phyloP scores from a whole-genome alignment of 2,888 invertebrate species.

The Microplitis deprimator region DNA sequence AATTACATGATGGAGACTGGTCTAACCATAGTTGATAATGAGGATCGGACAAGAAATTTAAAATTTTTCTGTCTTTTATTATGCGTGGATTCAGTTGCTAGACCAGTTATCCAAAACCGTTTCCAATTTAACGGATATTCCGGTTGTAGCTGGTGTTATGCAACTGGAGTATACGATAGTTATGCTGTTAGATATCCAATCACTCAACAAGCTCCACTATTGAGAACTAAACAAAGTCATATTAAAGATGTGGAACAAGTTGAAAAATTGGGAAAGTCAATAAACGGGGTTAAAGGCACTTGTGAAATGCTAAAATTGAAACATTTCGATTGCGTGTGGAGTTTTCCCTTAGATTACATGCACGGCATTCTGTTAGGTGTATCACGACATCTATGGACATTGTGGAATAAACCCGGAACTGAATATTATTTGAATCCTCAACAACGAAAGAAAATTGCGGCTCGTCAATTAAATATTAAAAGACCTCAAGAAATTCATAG shows the following conservation, averaged over 20 bases:
- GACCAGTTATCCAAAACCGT: slow-evolving; percentile 34
- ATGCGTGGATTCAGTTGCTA: slow-evolving; percentile 31
- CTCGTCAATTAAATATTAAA: slow-evolving; percentile 30
- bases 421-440: background rate
- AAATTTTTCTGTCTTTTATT: slow-evolving; percentile 32
- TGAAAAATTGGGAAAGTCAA: background rate
- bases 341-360: slow-evolving; percentile 42
- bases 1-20: slow-evolving; percentile 7
- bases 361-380: slow-evolving; percentile 43
- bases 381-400: slow-evolving; percentile 29
- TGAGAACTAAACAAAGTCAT: background rate
- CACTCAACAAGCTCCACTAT: slow-evolving; percentile 19
- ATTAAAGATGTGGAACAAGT: background rate
- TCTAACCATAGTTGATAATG: slow-evolving; percentile 2
- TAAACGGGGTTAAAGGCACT: background rate
- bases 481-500: slow-evolving; percentile 41
- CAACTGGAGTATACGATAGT: slow-evolving; percentile 33
- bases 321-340: slow-evolving; percentile 47
- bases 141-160: slow-evolving; percentile 46
- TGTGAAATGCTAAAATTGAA: background rate
- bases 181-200: slow-evolving; percentile 39
- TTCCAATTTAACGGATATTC: slow-evolving; percentile 45
- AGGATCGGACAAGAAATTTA: slow-evolving; percentile 21
- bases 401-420: slow-evolving; percentile 32
- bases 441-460: slow-evolving; percentile 38